A percentile compares a stretch with the other conserved stretches of the same genome.
Conservation (phyloP, 2,888 invertebrate genomes). For the Eurytoma californica region DNA sequence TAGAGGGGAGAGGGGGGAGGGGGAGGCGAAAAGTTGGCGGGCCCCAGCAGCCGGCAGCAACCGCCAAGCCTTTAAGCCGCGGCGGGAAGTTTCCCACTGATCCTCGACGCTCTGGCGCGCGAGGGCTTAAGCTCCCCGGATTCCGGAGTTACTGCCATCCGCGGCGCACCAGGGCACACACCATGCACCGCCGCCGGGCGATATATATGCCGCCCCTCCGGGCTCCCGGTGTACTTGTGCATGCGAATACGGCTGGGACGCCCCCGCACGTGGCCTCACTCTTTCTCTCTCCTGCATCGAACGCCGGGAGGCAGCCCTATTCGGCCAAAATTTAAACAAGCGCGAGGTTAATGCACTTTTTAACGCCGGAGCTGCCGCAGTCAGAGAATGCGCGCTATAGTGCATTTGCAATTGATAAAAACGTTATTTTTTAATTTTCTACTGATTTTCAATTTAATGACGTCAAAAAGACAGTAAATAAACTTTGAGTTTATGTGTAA, state of each 20-base stretch:
- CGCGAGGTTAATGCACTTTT: conserved; percentile 46
- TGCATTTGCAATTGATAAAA: too few relatives aligned
- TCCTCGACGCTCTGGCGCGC: conserved; percentile 70
- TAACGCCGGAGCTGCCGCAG: background rate
- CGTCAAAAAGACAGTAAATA: too few relatives aligned
- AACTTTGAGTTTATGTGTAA: too few relatives aligned
- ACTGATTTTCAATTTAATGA: too few relatives aligned
- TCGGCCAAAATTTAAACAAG: conserved; percentile 42
- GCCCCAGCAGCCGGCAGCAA: conserved; percentile 69
- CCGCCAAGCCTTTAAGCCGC: conserved; percentile 75
- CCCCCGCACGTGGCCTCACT: too few relatives aligned
- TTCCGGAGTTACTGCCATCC: conserved; percentile 74
- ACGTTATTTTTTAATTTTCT: too few relatives aligned
- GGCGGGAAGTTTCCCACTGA: conserved; percentile 75
- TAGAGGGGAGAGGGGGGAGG: conserved; percentile 4
- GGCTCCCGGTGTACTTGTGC: conserved; percentile 14
- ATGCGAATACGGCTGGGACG: conserved; percentile 1
- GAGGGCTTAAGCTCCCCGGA: conserved; percentile 72
- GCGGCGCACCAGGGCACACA: conserved; percentile 63
- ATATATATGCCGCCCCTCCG: background rate
- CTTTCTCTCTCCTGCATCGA: background rate
- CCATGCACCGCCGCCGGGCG: conserved; percentile 67
- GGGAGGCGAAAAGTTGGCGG: conserved; percentile 70
- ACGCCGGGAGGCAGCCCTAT: conserved; percentile 15
- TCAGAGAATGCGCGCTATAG: too few relatives aligned